Evolutionary conservation across 2,113 vertebrate species (phyloP).

Genomic region (Crotalus viridis): DNA sequence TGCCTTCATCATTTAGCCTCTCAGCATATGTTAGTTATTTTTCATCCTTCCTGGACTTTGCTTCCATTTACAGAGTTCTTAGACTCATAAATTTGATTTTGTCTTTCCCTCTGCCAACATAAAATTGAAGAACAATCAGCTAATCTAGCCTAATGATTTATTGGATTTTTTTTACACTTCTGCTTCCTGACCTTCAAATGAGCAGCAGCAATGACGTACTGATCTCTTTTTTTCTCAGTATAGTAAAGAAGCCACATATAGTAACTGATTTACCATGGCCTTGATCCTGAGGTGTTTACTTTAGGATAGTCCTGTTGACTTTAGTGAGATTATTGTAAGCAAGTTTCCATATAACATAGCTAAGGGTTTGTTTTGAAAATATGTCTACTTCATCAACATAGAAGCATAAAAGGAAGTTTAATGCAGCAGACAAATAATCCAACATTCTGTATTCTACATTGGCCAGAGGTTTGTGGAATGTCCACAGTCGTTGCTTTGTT

Average conservation of each 20-base stretch:
- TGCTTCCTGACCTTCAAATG: slow-evolving; percentile 52
- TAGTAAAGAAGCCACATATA: slow-evolving; percentile 38
- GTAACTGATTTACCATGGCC: background rate
- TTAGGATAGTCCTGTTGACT: background rate
- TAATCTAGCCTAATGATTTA: slow-evolving; percentile 23
- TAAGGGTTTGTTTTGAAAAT: background rate
- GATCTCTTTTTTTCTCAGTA: slow-evolving; percentile 53
- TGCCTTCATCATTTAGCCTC: rapidly evolving
- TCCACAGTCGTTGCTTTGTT: background rate
- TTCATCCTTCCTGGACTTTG: slow-evolving; percentile 11
- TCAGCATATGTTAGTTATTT: background rate
- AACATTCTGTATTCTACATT: background rate
- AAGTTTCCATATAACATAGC: background rate
- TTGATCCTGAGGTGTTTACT: background rate
- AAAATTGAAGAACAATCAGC: slow-evolving; percentile 21
- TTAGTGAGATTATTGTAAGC: background rate
- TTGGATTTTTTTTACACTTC: slow-evolving; percentile 31
- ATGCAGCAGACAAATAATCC: background rate
- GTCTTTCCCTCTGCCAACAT: slow-evolving; percentile 15
- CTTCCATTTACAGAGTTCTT: slow-evolving; percentile 16
- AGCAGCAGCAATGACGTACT: slow-evolving; percentile 46
- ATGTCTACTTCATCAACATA: background rate
- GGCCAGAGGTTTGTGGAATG: background rate
- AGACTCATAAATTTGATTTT: background rate
- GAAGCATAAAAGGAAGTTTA: background rate